phyloP scores from a whole-genome alignment of 2,113 vertebrate genomes.

The Mixornis gularis region DNA sequence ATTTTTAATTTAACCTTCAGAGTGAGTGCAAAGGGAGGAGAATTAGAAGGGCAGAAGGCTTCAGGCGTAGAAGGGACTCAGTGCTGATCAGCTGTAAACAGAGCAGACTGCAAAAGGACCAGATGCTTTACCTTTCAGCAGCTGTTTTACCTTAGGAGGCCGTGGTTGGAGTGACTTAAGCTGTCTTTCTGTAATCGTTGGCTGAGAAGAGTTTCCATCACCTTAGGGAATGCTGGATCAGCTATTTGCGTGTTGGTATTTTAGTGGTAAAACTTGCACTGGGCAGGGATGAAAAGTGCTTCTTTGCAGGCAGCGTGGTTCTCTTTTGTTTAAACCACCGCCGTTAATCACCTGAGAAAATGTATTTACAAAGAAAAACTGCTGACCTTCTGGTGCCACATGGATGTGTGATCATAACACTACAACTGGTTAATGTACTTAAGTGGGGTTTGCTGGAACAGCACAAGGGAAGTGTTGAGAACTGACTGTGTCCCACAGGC shows the following conservation, averaged over 20 bases:
- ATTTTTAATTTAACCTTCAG: not conserved
- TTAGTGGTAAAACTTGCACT: not conserved
- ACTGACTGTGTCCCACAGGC: not conserved
- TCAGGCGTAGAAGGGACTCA: not conserved
- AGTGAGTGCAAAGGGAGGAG: not conserved
- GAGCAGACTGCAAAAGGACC: not conserved
- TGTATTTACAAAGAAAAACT: not conserved
- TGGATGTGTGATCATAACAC: not conserved
- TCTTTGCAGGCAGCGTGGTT: accelerated
- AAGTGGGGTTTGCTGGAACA: not conserved
- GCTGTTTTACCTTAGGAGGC: not conserved
- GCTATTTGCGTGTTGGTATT: not conserved
- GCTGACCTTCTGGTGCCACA: not conserved
- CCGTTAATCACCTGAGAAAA: not conserved
- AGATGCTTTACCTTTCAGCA: not conserved
- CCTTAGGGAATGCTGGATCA: not conserved
- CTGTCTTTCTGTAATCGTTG: not conserved
- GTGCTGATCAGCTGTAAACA: not conserved
- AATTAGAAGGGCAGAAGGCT: not conserved
- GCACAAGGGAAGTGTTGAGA: not conserved
- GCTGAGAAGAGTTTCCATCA: not conserved
- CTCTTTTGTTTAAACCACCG: not conserved
- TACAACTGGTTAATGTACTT: not conserved
- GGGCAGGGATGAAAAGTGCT: not conserved
- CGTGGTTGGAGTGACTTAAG: not conserved